Conservation (phyloP, 2,113 vertebrate genomes). For the Leptobrachium leishanense region DNA sequence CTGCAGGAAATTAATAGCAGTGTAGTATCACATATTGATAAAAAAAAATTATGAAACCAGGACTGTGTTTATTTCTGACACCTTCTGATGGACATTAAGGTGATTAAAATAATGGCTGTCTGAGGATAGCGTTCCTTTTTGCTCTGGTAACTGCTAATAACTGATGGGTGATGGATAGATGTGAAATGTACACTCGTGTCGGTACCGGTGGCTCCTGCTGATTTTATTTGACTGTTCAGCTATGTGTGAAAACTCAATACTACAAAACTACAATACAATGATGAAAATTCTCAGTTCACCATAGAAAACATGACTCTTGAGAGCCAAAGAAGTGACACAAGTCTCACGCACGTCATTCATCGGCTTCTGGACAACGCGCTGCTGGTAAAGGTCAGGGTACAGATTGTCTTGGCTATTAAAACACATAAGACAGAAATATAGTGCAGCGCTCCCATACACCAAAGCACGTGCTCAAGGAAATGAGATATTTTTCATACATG, state of each 20-base stretch:
- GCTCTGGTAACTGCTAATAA: not conserved
- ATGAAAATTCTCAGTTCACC: not conserved
- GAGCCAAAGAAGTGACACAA: not conserved
- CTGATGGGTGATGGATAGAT: not conserved
- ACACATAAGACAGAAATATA: too few relatives aligned
- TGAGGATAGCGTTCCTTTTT: not conserved
- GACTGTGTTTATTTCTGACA: too few relatives aligned
- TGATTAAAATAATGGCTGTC: not conserved
- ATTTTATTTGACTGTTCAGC: not conserved
- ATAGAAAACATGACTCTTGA: not conserved
- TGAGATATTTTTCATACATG: too few relatives aligned
- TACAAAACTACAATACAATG: not conserved
- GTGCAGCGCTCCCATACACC: too few relatives aligned
- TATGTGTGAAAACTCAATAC: conserved; percentile 4
- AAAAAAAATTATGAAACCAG: too few relatives aligned
- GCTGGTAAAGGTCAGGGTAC: not conserved
- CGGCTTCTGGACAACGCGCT: not conserved
- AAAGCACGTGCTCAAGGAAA: too few relatives aligned
- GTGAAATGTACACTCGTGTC: not conserved
- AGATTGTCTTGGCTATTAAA: too few relatives aligned
- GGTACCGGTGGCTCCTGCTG: not conserved
- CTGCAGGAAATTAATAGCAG: too few relatives aligned
- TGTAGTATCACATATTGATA: too few relatives aligned
- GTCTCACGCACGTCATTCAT: not conserved
- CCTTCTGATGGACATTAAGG: not conserved